phyloP scores from a whole-genome alignment of 2,113 vertebrate species.

The Circaetus gallicus region DNA sequence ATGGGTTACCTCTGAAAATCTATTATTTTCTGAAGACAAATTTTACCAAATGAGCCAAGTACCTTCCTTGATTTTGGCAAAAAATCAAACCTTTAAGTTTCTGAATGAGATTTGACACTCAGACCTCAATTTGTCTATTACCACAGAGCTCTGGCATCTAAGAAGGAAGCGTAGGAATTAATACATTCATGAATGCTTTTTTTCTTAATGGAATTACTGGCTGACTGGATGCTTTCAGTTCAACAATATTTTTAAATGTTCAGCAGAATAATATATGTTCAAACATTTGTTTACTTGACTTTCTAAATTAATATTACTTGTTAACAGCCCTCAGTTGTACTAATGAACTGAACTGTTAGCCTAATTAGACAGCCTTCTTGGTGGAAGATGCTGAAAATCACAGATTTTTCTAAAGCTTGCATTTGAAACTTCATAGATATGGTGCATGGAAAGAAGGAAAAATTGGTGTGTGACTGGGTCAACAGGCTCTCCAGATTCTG shows the following conservation, averaged over 20 bases:
- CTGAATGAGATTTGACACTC: background rate
- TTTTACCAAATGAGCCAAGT: background rate
- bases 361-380: background rate
- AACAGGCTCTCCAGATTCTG: background rate
- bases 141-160: background rate
- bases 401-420: background rate
- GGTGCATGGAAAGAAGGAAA: background rate
- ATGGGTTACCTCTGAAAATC: constrained; percentile 17
- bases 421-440: background rate
- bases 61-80: constrained; percentile 7
- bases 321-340: background rate
- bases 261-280: background rate
- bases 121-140: background rate
- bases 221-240: background rate
- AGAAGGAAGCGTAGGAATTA: background rate
- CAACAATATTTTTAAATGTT: background rate
- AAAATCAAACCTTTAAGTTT: background rate
- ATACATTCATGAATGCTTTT: background rate
- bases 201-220: background rate
- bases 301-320: background rate
- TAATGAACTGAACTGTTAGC: background rate
- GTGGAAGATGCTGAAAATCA: background rate
- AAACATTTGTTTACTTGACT: background rate
- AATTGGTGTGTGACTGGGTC: background rate
- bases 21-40: constrained; percentile 4